A percentile compares a stretch with the other conserved stretches of the same genome.
phyloP scores from a whole-genome alignment of 2,888 invertebrate species.

The Cephus pygmeus region DNA sequence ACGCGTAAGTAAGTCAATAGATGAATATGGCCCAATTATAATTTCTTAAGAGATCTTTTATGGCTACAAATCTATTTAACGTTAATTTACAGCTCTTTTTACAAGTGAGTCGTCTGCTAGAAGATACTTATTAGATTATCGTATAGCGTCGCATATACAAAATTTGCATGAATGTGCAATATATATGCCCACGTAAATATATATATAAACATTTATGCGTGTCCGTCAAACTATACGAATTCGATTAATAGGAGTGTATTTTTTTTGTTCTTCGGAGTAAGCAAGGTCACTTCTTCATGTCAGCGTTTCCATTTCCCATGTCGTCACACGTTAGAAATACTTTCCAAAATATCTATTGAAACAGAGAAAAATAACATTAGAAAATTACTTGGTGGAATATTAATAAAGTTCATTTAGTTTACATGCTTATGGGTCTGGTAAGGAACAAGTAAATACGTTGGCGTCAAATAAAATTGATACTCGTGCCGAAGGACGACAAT shows the following conservation, averaged over 20 bases:
- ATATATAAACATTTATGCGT: background rate
- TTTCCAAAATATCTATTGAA: background rate
- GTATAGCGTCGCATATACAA: background rate
- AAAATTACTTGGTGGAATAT: background rate
- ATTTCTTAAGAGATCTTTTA: background rate
- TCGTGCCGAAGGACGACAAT: background rate
- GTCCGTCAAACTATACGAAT: too few relatives aligned
- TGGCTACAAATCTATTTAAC: background rate
- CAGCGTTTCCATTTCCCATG: background rate
- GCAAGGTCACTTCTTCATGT: background rate
- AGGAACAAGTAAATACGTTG: background rate
- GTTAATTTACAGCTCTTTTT: background rate
- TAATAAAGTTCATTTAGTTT: background rate
- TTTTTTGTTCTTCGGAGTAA: background rate
- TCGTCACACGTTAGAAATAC: background rate
- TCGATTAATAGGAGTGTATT: background rate
- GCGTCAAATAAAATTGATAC: background rate
- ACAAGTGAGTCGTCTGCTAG: background rate
- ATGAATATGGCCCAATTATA: background rate
- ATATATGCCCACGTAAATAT: background rate
- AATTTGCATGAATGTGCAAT: background rate
- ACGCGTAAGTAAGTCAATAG: background rate
- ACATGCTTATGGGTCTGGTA: background rate
- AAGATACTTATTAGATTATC: background rate
- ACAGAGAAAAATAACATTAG: background rate